A percentile compares a stretch with the other conserved stretches of the same genome.
These are phyloP conservation scores for Hypsopygia costalis DNA, from an alignment of 2,888 invertebrate genomes.

Conservation along the genomic window DNA sequence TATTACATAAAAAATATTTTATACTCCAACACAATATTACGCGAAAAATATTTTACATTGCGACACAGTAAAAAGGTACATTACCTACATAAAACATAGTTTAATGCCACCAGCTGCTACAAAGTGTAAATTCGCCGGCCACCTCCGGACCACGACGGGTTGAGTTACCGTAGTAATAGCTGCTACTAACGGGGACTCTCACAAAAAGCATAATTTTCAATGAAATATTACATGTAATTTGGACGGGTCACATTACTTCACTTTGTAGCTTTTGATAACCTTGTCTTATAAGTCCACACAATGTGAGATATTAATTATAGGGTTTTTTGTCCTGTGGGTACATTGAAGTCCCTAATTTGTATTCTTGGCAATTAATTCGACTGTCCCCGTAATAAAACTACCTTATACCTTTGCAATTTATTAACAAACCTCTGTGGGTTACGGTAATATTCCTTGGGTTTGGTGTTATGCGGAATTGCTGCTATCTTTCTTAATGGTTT, in stretches of 20 bases:
- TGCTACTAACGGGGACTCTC: not conserved
- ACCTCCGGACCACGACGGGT: not conserved
- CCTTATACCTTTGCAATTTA: slow-evolving; percentile 4
- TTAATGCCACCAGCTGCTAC: slow-evolving; percentile 8
- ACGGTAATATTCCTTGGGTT: not conserved
- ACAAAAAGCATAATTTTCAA: slow-evolving; percentile 25
- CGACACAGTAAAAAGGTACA: slow-evolving; percentile 1
- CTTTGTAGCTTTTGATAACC: slow-evolving; percentile 12
- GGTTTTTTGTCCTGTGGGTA: slow-evolving; percentile 8
- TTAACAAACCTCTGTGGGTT: slow-evolving; percentile 1
- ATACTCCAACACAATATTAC: not conserved
- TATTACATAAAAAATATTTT: no score
- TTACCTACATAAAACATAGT: slow-evolving; percentile 6
- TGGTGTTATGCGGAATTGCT: not conserved
- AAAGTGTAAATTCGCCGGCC: slow-evolving; percentile 8
- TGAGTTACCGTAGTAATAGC: not conserved
- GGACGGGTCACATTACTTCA: slow-evolving; percentile 16
- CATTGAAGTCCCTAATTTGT: slow-evolving; percentile 8
- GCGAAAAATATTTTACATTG: slow-evolving; percentile 3
- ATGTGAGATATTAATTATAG: slow-evolving; percentile 9
- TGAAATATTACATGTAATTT: slow-evolving; percentile 25
- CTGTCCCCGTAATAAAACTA: slow-evolving; percentile 1
- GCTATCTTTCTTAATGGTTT: not conserved
- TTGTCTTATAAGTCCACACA: slow-evolving; percentile 6
- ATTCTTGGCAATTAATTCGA: slow-evolving; percentile 8